A percentile compares a stretch with the other conserved stretches of the same genome.
These are phyloP conservation scores for Bubo bubo DNA, from an alignment of 2,113 vertebrate species.

Conservation along the genomic window DNA sequence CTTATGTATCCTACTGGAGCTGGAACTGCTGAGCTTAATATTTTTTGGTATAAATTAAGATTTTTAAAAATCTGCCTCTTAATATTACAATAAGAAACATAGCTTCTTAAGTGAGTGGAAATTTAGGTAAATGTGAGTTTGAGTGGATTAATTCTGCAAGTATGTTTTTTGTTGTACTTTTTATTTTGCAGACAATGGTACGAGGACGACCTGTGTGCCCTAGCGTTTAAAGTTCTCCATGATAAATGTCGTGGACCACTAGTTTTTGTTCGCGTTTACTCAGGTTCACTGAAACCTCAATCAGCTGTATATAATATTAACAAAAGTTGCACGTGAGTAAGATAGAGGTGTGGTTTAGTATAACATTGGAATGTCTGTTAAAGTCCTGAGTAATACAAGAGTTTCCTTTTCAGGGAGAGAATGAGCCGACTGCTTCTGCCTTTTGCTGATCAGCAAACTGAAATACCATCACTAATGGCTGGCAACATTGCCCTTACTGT, in stretches of 20 bases:
- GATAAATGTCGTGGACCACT: constrained; percentile 94
- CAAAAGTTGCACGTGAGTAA: constrained; percentile 86
- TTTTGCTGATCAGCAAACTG: constrained; percentile 94
- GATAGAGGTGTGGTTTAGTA: not conserved
- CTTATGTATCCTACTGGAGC: not conserved
- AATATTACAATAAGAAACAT: not conserved
- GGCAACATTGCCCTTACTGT: constrained; percentile 96
- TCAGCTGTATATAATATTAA: constrained; percentile 91
- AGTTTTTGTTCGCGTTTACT: constrained; percentile 93
- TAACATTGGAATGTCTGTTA: not conserved
- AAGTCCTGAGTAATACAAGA: not conserved
- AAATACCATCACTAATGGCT: constrained; percentile 87
- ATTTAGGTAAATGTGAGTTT: not conserved
- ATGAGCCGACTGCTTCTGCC: constrained; percentile 93
- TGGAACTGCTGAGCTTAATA: not conserved
- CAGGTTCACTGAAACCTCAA: constrained; percentile 89
- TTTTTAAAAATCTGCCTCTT: not conserved
- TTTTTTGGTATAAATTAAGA: accelerated
- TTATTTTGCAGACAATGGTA: constrained; percentile 86
- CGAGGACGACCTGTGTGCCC: constrained; percentile 87
- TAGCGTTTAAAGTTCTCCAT: constrained; percentile 96
- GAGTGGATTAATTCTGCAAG: not conserved
- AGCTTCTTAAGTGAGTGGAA: not conserved
- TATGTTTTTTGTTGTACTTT: not conserved
- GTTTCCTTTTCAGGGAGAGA: constrained; percentile 83